These are phyloP conservation scores for Euplexia lucipara DNA, from an alignment of 2,888 invertebrate species.

Conservation along the genomic window DNA sequence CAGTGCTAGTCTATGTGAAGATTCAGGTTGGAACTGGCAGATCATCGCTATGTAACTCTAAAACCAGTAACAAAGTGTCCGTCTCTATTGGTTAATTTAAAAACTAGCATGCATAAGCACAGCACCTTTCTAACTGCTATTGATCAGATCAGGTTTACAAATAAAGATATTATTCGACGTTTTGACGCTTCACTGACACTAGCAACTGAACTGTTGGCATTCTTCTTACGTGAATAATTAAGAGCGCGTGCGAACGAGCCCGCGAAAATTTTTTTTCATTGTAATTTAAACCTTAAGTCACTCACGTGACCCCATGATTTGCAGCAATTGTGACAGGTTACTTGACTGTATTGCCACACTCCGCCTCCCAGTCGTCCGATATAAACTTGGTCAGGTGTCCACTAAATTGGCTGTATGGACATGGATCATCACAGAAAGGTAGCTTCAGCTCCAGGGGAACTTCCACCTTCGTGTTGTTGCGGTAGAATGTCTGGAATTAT, in stretches of 20 bases:
- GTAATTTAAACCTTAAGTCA: slow-evolving; percentile 2
- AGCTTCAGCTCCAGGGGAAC: slow-evolving; percentile 91
- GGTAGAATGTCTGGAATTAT: slow-evolving; percentile 91
- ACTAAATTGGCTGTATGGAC: slow-evolving; percentile 91
- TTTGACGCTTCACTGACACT: slow-evolving; percentile 34
- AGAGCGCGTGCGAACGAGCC: neutral
- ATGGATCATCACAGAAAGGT: slow-evolving; percentile 92
- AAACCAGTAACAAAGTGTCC: no score
- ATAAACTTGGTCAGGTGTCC: slow-evolving; percentile 89
- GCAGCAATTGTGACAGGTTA: slow-evolving; percentile 25
- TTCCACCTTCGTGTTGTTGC: slow-evolving; percentile 91
- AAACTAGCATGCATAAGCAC: no score
- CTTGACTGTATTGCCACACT: slow-evolving; percentile 88
- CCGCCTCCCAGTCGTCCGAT: slow-evolving; percentile 92
- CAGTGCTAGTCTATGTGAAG: slow-evolving; percentile 22
- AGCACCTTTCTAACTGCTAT: no score
- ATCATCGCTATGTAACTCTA: no score
- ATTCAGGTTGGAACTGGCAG: no score
- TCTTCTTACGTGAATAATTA: neutral
- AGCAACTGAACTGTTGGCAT: slow-evolving; percentile 39
- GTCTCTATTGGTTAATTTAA: no score
- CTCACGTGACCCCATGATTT: slow-evolving; percentile 1
- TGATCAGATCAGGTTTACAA: no score
- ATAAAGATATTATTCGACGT: slow-evolving; percentile 12
- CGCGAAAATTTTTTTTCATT: neutral